These are phyloP conservation scores for Drosophila merina DNA, from an alignment of 2,888 invertebrate genomes.

Conservation along the genomic window DNA sequence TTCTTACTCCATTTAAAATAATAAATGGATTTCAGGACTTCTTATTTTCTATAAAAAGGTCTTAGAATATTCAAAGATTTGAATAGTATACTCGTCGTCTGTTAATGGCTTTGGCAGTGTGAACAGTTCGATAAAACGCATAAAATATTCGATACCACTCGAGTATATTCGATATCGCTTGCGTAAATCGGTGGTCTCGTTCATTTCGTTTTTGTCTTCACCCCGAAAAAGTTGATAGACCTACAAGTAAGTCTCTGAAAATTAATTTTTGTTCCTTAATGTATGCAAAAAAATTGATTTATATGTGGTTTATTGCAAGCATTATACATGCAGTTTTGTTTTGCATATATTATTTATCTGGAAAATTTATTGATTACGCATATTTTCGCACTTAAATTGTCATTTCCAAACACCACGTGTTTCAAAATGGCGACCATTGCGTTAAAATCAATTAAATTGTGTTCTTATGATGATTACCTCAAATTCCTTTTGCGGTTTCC, in stretches of 20 bases:
- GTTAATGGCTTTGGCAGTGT: no score
- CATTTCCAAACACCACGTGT: constrained; percentile 55
- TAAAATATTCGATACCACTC: not conserved
- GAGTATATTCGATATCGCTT: not conserved
- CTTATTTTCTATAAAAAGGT: no score
- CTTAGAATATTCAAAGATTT: no score
- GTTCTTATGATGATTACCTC: constrained; percentile 79
- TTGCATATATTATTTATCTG: not conserved
- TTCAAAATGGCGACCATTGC: constrained; percentile 69
- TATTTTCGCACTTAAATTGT: not conserved
- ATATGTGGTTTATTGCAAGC: not conserved
- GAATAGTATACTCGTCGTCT: no score
- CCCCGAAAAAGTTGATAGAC: constrained; percentile 79
- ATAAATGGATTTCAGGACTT: no score
- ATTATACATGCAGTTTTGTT: not conserved
- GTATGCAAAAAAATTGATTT: not conserved
- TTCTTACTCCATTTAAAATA: no score
- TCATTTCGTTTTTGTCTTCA: constrained; percentile 83
- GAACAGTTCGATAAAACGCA: not conserved
- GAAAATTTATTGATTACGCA: not conserved
- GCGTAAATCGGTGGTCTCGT: constrained; percentile 62
- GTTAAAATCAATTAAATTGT: constrained; percentile 8
- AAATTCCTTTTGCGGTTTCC: constrained; percentile 85
- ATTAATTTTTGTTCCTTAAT: not conserved
- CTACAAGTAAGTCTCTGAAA: constrained; percentile 80